phyloP scores from a whole-genome alignment of 2,888 invertebrate genomes.

The Lochmaea capreae region DNA sequence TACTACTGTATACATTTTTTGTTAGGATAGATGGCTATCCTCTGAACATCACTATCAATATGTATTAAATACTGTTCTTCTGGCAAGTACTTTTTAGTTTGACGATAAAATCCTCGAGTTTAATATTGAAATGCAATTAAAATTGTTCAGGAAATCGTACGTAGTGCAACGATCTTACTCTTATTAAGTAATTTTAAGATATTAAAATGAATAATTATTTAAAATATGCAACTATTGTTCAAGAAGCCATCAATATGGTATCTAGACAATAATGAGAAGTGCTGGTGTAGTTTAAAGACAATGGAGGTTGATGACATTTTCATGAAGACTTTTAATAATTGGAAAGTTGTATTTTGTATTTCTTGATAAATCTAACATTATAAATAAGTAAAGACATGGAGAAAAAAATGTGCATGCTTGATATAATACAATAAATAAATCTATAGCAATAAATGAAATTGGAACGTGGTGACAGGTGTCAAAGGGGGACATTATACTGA shows the following conservation, averaged over 20 bases:
- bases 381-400: too few relatives aligned
- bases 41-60: too few relatives aligned
- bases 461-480: too few relatives aligned
- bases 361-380: neutral
- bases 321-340: neutral
- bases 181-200: slow-evolving; percentile 2
- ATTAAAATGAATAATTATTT: slow-evolving; percentile 5
- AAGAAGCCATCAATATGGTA: slow-evolving; percentile 26
- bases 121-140: neutral
- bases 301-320: slow-evolving; percentile 29
- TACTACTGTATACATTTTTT: too few relatives aligned
- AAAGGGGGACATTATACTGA: too few relatives aligned
- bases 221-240: slow-evolving; percentile 19
- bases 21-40: too few relatives aligned
- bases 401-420: too few relatives aligned
- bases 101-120: too few relatives aligned
- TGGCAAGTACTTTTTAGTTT: too few relatives aligned
- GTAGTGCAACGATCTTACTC: neutral
- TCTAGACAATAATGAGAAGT: slow-evolving; percentile 30
- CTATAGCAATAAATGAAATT: too few relatives aligned
- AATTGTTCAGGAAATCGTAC: neutral
- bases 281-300: neutral
- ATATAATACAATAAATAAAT: too few relatives aligned
- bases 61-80: too few relatives aligned
- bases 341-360: neutral